phyloP scores from a whole-genome alignment of 2,113 vertebrate species.

The Equus quagga region DNA sequence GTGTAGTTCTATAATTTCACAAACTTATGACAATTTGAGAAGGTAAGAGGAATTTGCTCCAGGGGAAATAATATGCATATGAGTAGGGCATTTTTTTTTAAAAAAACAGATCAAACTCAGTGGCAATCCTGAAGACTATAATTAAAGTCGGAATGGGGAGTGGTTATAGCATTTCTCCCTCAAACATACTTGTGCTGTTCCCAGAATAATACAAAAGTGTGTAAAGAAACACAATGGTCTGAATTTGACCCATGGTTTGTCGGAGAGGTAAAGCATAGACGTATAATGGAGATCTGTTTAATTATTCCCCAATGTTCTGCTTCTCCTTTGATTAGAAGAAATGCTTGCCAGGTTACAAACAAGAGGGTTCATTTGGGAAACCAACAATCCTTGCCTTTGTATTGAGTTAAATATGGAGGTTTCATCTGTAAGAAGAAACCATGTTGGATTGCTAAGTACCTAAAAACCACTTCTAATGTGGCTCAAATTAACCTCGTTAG shows the following conservation, averaged over 20 bases:
- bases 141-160: constrained; percentile 60
- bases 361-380: constrained; percentile 21
- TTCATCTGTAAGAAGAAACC: constrained; percentile 2
- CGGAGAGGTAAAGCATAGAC: neutral
- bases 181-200: neutral
- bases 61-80: constrained; percentile 37
- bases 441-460: neutral
- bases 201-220: neutral
- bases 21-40: constrained; percentile 66
- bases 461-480: neutral
- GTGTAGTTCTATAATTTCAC: constrained; percentile 50
- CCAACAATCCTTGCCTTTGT: neutral
- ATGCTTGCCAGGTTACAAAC: constrained; percentile 18
- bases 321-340: neutral
- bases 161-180: neutral
- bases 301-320: neutral
- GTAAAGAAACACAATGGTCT: neutral
- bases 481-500: constrained; percentile 48
- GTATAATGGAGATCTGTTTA: neutral
- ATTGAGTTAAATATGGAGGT: constrained; percentile 59
- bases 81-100: neutral
- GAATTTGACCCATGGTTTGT: neutral
- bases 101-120: constrained; percentile 33
- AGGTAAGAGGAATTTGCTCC: constrained; percentile 60
- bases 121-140: constrained; percentile 57